A percentile compares a stretch with the other conserved stretches of the same genome.
Conservation (phyloP, 35 echinoderm and acorn worm genomes). For the Heliocidaris tuberculata region DNA sequence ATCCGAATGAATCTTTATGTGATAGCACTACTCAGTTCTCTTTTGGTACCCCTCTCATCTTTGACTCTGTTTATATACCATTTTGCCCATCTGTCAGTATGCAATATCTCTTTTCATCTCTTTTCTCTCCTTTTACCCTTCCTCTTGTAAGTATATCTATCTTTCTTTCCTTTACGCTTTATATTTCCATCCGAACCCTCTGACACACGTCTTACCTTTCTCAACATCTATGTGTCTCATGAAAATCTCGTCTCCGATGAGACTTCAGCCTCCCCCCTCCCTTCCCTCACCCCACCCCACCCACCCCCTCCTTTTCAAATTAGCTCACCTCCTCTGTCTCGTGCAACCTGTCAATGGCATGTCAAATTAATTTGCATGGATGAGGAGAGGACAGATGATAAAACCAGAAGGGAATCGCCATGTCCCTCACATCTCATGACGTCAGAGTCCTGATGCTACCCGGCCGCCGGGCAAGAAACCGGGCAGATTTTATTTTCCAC, state of each 20-base stretch:
- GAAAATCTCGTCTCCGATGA: neutral
- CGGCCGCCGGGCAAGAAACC: neutral
- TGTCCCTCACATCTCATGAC: conserved; percentile 18
- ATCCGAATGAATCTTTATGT: too few species aligned
- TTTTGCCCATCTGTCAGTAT: too few species aligned
- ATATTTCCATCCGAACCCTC: too few species aligned
- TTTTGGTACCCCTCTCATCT: too few species aligned
- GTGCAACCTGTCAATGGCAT: neutral
- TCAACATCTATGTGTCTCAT: neutral
- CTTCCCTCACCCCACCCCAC: too few species aligned
- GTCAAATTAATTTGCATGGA: conserved; percentile 52
- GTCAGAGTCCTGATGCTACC: neutral
- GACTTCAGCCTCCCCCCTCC: neutral
- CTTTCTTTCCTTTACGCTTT: too few species aligned
- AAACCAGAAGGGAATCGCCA: conserved; percentile 39
- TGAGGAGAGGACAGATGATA: conserved; percentile 41
- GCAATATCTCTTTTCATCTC: neutral
- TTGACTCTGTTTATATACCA: too few species aligned
- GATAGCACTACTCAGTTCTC: too few species aligned
- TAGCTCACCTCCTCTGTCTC: neutral
- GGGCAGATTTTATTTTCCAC: neutral
- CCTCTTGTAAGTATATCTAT: too few species aligned
- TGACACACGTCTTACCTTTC: neutral
- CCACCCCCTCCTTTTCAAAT: neutral
- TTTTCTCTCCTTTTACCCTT: neutral